Base-by-base conservation (phyloP, 2,797 vertebrate genomes). In the Catharus ustulatus region DNA sequence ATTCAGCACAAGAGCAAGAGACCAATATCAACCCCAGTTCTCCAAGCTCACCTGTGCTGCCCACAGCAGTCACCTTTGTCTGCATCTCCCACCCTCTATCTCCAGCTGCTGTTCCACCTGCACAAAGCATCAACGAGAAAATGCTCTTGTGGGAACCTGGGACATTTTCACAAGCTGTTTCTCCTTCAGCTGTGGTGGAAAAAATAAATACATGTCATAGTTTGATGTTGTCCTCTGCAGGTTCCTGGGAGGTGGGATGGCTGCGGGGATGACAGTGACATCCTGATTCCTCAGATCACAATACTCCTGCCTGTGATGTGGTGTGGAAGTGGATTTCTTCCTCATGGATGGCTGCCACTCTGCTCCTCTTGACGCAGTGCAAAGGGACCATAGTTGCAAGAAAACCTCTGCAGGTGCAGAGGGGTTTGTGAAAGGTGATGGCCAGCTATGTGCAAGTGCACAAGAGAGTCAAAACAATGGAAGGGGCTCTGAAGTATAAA, bases 361-460 rank as follows among this genome's bases (percentile, higher is more conserved):
- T 61, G 34, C 51, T 48, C 27, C 54, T 5, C 1, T 6, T 19
- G 49, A 63, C 64, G n/a, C 29, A 7, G 34, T 3, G 36, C 8
- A 21, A 42, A 72, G 67, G n/a, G 34, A 40, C 43, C 13, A 24
- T 4, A 73, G 30, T 57, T 69, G 71, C 42, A 36, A 59, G 43
- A 78, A 86, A 58, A 43, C 10, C 38, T 7, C 74, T 6, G 46
- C 58, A 78, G 54, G 21, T 62, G n/a, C 55, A 26, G 34, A 26
- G 21, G 18, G 5, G 24, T 6, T 68, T n/a, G 24, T 64, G 69
- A 42, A 52, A 62, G 43, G 27, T 45, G 40, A 45, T 18, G 57
- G 52, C 5, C 5, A n/a, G n/a, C 61, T 48, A 57, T n/a, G 54
- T 80, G 79, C 17, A 40, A 1, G 1, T 0, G 0, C 15, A 34